Percentiles rank a stretch among this genome's conserved stretches.
Evolutionary conservation across 2,888 invertebrate genomes (phyloP).

Genomic region (Drosophila mimica): DNA sequence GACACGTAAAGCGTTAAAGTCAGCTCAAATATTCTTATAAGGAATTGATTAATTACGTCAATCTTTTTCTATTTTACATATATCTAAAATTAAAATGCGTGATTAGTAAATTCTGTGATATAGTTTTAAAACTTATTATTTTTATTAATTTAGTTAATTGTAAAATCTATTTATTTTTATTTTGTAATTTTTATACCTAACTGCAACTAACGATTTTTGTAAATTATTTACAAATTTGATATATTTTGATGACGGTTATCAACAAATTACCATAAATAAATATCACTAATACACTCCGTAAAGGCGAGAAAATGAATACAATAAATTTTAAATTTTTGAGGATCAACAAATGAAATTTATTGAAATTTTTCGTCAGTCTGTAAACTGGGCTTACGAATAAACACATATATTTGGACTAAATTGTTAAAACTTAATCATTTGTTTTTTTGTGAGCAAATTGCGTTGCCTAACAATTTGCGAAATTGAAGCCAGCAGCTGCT

Average conservation of each 20-base stretch:
- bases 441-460: not conserved
- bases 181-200: not conserved
- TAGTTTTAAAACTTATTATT: not conserved
- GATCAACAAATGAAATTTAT: no score
- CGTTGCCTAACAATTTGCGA: conserved; percentile 25
- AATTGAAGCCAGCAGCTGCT: conserved; percentile 14
- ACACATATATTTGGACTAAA: not conserved
- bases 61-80: not conserved
- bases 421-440: not conserved
- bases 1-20: not conserved
- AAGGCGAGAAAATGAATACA: not conserved
- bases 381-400: not conserved
- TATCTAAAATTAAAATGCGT: not conserved
- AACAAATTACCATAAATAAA: no score
- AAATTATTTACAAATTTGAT: not conserved
- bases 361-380: not conserved
- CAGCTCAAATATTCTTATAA: not conserved
- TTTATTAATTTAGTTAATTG: no score
- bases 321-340: not conserved
- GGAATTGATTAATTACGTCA: no score
- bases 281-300: no score
- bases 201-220: not conserved
- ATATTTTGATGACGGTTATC: not conserved
- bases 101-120: not conserved
- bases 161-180: not conserved